phyloP scores from a whole-genome alignment of 2,888 invertebrate genomes.

The Maniola hyperantus region DNA sequence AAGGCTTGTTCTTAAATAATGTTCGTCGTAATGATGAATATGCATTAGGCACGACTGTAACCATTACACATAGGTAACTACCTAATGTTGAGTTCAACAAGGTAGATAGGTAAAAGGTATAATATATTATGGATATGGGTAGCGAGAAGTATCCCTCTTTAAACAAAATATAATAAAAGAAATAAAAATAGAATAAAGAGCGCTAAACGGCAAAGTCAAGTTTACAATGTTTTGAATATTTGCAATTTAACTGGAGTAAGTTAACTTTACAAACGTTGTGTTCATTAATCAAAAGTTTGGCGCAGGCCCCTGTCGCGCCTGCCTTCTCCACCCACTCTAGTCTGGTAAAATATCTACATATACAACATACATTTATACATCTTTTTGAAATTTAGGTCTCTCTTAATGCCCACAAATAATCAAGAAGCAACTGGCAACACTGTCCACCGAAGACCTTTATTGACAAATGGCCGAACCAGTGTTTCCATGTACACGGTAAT shows the following conservation, averaged over 20 bases:
- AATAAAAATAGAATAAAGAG: slow-evolving; percentile 27
- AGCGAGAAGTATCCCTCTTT: background rate
- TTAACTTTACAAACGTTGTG: slow-evolving; percentile 77
- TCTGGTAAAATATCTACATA: slow-evolving; percentile 46
- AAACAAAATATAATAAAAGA: slow-evolving; percentile 1
- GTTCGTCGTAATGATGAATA: slow-evolving; percentile 36
- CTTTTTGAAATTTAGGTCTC: slow-evolving; percentile 57
- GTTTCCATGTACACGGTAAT: too few species aligned
- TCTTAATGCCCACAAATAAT: slow-evolving; percentile 49
- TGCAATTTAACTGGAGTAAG: slow-evolving; percentile 70
- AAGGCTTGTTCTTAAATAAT: slow-evolving; percentile 29
- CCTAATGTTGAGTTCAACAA: slow-evolving; percentile 12
- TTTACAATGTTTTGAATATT: slow-evolving; percentile 71
- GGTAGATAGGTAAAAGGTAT: background rate
- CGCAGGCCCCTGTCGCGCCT: slow-evolving; percentile 67
- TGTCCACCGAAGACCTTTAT: slow-evolving; percentile 58
- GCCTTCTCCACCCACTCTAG: slow-evolving; percentile 61
- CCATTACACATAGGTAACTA: slow-evolving; percentile 27
- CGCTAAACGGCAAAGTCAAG: slow-evolving; percentile 48
- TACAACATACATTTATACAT: slow-evolving; percentile 35
- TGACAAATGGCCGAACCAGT: slow-evolving; percentile 75
- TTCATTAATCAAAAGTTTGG: slow-evolving; percentile 83
- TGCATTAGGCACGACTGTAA: slow-evolving; percentile 33
- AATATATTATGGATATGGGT: background rate
- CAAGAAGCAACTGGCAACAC: slow-evolving; percentile 57